Percentiles rank a stretch among this genome's conserved stretches.
Conservation (phyloP, 2,888 invertebrate genomes). For the Stratiomys singularior region DNA sequence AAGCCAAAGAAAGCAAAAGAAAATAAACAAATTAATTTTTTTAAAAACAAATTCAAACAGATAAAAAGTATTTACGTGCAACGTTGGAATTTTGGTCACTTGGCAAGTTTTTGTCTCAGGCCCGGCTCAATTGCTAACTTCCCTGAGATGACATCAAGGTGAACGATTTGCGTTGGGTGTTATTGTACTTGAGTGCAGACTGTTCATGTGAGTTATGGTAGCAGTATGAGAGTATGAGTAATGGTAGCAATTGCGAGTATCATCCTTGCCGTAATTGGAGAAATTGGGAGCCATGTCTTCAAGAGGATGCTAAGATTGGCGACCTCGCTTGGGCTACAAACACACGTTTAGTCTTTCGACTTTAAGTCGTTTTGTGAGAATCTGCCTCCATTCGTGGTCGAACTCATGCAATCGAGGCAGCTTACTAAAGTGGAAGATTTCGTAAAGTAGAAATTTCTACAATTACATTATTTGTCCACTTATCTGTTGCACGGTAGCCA, state of each 20-base stretch:
- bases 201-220: not conserved
- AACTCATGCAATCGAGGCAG: not conserved
- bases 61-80: no score
- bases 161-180: not conserved
- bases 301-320: not conserved
- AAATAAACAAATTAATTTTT: no score
- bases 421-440: not conserved
- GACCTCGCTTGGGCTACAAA: not conserved
- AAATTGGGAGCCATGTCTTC: slow-evolving; percentile 3
- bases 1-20: no score
- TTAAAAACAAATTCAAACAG: no score
- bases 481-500: slow-evolving; percentile 18
- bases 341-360: not conserved
- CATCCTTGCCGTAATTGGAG: slow-evolving; percentile 23
- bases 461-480: slow-evolving; percentile 27
- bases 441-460: slow-evolving; percentile 7
- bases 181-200: not conserved
- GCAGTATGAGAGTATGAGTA: no score
- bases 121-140: not conserved
- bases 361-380: not conserved
- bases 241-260: slow-evolving; percentile 12
- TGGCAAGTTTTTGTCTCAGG: not conserved
- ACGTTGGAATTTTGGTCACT: not conserved
- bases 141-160: not conserved
- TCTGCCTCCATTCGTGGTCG: not conserved